Conservation (phyloP, 2,888 invertebrate genomes). For the Periphyllus acericola region DNA sequence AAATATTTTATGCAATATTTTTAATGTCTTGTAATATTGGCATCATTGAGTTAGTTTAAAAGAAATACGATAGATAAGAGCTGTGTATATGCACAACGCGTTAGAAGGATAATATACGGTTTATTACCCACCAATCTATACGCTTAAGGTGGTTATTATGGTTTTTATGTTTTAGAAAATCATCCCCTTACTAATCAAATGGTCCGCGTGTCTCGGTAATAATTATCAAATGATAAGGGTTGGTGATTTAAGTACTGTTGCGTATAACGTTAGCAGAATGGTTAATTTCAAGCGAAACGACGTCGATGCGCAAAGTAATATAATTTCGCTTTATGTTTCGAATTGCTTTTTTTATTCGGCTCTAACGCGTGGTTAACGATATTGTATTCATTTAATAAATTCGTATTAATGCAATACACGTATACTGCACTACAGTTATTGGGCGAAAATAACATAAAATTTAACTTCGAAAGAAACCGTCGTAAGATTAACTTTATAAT, state of each 20-base stretch:
- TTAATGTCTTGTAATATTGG: too few species aligned
- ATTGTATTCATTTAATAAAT: not conserved
- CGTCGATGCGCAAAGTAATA: not conserved
- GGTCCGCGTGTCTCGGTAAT: not conserved
- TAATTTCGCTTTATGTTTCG: not conserved
- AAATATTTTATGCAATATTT: too few species aligned
- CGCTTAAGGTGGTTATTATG: too few species aligned
- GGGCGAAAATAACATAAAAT: not conserved
- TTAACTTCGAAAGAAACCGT: constrained; percentile 1
- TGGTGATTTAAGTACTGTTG: not conserved
- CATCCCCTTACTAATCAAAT: not conserved
- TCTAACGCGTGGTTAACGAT: not conserved
- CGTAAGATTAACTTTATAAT: constrained; percentile 21
- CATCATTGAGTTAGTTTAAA: too few species aligned
- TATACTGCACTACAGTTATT: not conserved
- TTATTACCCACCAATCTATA: too few species aligned
- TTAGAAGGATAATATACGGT: too few species aligned
- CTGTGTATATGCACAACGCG: too few species aligned
- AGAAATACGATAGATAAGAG: too few species aligned
- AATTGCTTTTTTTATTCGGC: not conserved
- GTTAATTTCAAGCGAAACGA: not conserved
- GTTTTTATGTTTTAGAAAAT: too few species aligned
- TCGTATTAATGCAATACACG: not conserved
- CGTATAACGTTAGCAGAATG: not conserved
- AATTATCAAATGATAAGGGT: not conserved